These are phyloP conservation scores for Dermatemys mawii DNA, from an alignment of 2,113 vertebrate species.

Conservation along the genomic window DNA sequence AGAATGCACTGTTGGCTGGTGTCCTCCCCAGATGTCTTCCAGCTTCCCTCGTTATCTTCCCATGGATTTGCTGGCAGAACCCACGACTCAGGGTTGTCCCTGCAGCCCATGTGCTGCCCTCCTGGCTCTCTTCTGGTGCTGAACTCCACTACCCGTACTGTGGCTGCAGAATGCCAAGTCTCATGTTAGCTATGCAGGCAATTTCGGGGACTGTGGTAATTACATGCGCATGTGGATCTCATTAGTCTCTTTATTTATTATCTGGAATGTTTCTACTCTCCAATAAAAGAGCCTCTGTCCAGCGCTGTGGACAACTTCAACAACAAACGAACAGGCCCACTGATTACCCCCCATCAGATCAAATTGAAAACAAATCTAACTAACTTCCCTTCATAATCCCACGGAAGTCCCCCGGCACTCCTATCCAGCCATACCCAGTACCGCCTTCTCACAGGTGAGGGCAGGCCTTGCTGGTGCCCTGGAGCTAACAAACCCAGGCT, in stretches of 20 bases:
- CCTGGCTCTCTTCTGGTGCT: too few species aligned
- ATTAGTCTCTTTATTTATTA: background rate
- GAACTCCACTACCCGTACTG: rapidly evolving
- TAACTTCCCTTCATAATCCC: too few species aligned
- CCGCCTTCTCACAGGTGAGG: too few species aligned
- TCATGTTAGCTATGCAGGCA: background rate
- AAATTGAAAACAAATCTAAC: background rate
- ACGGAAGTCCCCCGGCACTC: too few species aligned
- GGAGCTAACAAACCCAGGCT: rapidly evolving
- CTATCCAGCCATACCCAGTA: background rate
- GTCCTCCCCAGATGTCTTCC: background rate
- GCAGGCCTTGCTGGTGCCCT: rapidly evolving
- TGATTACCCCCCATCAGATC: background rate
- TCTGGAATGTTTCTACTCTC: background rate
- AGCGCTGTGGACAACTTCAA: background rate
- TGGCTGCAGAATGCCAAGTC: background rate
- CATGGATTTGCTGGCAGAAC: background rate
- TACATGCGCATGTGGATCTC: background rate
- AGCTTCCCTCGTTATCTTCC: background rate
- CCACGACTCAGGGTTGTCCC: background rate
- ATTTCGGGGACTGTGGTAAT: background rate
- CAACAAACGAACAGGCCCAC: background rate
- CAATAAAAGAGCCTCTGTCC: background rate
- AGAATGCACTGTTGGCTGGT: background rate
- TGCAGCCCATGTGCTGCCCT: background rate